phyloP scores from a whole-genome alignment of 2,888 invertebrate species.

The Phytoseiulus persimilis region DNA sequence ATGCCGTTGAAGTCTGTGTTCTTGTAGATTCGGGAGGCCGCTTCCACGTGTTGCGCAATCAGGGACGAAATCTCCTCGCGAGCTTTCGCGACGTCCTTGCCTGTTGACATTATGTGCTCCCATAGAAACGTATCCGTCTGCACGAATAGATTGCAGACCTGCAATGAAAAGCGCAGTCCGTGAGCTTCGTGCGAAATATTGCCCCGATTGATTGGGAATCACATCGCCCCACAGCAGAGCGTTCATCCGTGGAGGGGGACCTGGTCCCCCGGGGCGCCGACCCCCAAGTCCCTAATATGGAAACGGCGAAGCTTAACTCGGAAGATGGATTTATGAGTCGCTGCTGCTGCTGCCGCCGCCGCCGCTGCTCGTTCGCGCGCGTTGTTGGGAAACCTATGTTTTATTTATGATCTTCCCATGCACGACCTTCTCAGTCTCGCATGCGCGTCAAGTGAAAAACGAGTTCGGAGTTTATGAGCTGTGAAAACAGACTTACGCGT shows the following conservation, averaged over 20 bases:
- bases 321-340: too few species aligned
- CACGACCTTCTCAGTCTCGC: too few species aligned
- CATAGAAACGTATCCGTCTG: slow-evolving; percentile 97
- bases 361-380: too few species aligned
- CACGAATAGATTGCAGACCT: slow-evolving; percentile 88
- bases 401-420: too few species aligned
- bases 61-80: slow-evolving; percentile 92
- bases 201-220: not conserved
- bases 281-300: too few species aligned
- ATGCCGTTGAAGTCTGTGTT: slow-evolving; percentile 92
- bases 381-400: too few species aligned
- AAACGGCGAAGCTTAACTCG: not conserved
- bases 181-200: slow-evolving; percentile 47
- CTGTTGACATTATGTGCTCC: slow-evolving; percentile 67
- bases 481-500: not conserved
- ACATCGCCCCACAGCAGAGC: too few species aligned
- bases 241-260: too few species aligned
- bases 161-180: slow-evolving; percentile 59
- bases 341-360: too few species aligned
- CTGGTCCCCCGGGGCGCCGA: too few species aligned
- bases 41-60: slow-evolving; percentile 96
- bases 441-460: not conserved
- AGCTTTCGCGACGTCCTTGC: slow-evolving; percentile 64
- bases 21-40: slow-evolving; percentile 92
- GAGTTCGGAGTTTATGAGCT: not conserved